These are phyloP conservation scores for Tiliacea aurago DNA, from an alignment of 2,888 invertebrate genomes.

Conservation along the genomic window DNA sequence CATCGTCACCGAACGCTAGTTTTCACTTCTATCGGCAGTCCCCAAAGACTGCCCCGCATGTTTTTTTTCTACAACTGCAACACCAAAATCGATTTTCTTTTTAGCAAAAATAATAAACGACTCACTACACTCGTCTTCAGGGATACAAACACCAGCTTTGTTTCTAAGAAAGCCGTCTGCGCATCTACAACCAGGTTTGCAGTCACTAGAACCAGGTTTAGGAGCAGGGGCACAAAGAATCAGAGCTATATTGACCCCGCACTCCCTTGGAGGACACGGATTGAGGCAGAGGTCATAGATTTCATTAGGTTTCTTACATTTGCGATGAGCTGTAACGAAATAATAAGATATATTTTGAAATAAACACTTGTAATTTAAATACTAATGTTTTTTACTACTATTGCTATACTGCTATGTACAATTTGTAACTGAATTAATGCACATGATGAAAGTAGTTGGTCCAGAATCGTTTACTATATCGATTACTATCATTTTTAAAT, in stretches of 20 bases:
- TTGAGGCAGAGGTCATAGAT: constrained; percentile 66
- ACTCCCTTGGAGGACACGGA: constrained; percentile 64
- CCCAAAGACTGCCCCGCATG: too few relatives aligned
- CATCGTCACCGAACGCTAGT: too few relatives aligned
- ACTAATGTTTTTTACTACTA: too few relatives aligned
- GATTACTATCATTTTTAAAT: too few relatives aligned
- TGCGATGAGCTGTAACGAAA: constrained; percentile 17
- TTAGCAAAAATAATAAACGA: background rate
- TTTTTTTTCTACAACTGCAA: background rate
- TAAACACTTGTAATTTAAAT: background rate
- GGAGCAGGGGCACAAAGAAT: constrained; percentile 57
- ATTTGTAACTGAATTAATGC: too few relatives aligned
- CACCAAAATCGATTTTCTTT: too few relatives aligned
- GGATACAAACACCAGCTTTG: constrained; percentile 64
- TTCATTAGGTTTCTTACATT: constrained; percentile 65
- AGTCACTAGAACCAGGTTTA: constrained; percentile 49
- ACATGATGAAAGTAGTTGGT: too few relatives aligned
- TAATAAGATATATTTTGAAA: background rate
- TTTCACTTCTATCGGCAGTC: too few relatives aligned
- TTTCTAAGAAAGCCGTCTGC: constrained; percentile 64
- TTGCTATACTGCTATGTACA: too few relatives aligned
- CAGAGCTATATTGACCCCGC: constrained; percentile 59
- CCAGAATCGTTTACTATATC: too few relatives aligned
- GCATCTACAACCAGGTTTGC: constrained; percentile 66
- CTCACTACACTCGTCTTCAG: constrained; percentile 69